phyloP scores from a whole-genome alignment of 2,888 invertebrate genomes.

The Hermaeophaga mercurialis region DNA sequence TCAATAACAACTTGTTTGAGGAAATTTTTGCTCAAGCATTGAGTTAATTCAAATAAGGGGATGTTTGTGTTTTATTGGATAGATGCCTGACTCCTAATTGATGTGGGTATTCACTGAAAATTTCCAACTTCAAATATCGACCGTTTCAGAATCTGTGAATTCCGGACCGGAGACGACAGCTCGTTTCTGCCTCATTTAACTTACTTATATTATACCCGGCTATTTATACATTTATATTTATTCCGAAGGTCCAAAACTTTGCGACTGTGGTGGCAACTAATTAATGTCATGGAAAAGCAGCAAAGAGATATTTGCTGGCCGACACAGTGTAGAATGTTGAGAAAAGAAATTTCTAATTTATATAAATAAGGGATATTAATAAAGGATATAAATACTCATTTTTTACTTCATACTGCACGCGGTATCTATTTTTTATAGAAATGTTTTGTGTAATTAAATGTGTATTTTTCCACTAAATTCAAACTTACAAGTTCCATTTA shows the following conservation, averaged over 20 bases:
- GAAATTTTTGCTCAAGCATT: neutral
- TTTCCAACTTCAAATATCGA: neutral
- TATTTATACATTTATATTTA: neutral
- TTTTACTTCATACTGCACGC: no score
- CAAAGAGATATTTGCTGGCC: no score
- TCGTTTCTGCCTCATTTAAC: neutral
- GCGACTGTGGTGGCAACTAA: neutral
- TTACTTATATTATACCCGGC: neutral
- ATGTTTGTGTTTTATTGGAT: conserved; percentile 15
- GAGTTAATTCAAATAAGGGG: neutral
- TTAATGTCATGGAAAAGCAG: neutral
- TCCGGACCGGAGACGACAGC: neutral
- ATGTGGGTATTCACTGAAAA: conserved; percentile 9
- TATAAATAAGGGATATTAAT: no score
- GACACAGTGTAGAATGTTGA: no score
- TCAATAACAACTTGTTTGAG: conserved; percentile 5
- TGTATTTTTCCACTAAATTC: no score
- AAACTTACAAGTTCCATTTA: no score
- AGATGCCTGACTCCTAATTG: conserved; percentile 2
- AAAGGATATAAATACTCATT: no score
- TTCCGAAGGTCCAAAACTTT: neutral
- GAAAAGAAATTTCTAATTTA: no score
- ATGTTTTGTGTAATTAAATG: no score
- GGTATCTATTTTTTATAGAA: no score
- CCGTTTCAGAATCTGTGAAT: neutral